Evolutionary conservation across 2,888 invertebrate species (phyloP).

Genomic region (Andricus quercusramuli): DNA sequence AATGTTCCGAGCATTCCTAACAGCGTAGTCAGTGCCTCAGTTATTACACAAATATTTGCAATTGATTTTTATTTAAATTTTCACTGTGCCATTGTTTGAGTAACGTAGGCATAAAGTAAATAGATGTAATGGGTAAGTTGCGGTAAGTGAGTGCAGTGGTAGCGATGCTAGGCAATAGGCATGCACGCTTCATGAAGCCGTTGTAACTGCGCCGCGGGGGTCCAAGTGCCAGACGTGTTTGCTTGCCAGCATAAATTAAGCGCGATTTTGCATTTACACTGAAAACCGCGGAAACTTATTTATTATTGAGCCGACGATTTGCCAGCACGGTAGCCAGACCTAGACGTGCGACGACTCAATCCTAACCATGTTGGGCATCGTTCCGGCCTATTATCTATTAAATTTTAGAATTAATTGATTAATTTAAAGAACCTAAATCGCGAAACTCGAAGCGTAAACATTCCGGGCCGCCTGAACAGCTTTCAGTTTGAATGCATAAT

Average conservation of each 20-base stretch:
- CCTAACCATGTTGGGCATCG: neutral
- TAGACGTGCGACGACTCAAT: conserved; percentile 41
- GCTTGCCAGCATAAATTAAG: conserved; percentile 76
- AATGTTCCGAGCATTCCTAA: no score
- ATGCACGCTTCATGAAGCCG: conserved; percentile 72
- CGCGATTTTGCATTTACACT: conserved; percentile 48
- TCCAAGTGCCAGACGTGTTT: conserved; percentile 71
- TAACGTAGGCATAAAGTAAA: conserved; percentile 57
- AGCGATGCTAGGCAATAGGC: conserved; percentile 1
- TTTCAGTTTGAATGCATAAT: no score
- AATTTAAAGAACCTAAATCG: no score
- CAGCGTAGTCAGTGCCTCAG: no score
- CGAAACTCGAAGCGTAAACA: no score
- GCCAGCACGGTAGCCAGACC: conserved; percentile 29
- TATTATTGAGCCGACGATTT: conserved; percentile 44
- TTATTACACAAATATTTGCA: neutral
- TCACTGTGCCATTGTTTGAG: conserved; percentile 47
- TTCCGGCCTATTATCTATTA: conserved; percentile 11
- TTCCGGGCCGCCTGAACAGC: neutral
- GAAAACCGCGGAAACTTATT: conserved; percentile 46
- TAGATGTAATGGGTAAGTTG: conserved; percentile 35
- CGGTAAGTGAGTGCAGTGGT: conserved; percentile 42
- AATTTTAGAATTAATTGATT: neutral
- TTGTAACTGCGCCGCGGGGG: conserved; percentile 76
- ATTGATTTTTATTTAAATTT: neutral